phyloP scores from a whole-genome alignment of 2,797 vertebrate genomes.

The Scolopax bukidnonensis region DNA sequence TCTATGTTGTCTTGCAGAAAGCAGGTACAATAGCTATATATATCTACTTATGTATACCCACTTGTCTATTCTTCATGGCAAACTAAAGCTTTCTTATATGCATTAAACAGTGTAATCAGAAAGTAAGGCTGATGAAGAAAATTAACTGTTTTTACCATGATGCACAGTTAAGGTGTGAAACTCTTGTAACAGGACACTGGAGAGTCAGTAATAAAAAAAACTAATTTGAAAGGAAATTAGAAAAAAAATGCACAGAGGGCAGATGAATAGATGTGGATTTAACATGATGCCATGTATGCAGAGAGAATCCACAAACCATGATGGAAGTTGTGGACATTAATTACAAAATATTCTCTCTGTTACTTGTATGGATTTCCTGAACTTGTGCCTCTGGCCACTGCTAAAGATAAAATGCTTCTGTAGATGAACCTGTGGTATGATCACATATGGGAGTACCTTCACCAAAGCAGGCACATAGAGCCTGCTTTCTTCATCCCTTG shows the following conservation, averaged over 20 bases:
- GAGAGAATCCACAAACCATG: background rate
- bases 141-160: background rate
- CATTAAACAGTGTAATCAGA: background rate
- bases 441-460: background rate
- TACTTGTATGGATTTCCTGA: background rate
- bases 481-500: background rate
- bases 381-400: background rate
- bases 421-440: background rate
- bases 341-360: background rate
- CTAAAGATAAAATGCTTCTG: background rate
- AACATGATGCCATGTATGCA: fast-evolving
- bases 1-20: background rate
- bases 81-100: background rate
- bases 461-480: fast-evolving
- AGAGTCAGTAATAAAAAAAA: background rate
- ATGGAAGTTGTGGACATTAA: background rate
- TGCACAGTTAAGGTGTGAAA: background rate
- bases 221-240: background rate
- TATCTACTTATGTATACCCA: background rate
- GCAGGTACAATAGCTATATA: background rate
- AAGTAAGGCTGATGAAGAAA: background rate
- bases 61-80: background rate
- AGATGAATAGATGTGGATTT: background rate
- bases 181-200: background rate
- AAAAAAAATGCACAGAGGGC: background rate